Evolutionary conservation across 2,797 vertebrate genomes (phyloP).

Genomic region (Tadarida brasiliensis): DNA sequence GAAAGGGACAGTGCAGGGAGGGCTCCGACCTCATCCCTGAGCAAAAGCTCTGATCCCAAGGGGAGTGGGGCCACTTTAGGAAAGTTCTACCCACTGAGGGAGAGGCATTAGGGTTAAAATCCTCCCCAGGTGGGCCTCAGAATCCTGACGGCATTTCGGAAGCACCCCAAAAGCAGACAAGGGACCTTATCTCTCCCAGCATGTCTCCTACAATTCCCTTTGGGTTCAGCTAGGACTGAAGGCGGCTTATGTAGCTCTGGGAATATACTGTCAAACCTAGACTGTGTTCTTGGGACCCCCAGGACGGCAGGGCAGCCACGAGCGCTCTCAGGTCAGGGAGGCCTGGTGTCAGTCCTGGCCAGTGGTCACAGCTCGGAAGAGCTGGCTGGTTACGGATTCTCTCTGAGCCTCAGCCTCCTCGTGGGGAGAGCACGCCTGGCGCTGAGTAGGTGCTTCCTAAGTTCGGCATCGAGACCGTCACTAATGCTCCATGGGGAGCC

Average conservation of each 20-base stretch:
- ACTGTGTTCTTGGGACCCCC: not conserved
- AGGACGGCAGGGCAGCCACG: not conserved
- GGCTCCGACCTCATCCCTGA: not conserved
- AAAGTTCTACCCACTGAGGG: not conserved
- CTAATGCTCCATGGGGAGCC: not conserved
- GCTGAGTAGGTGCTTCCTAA: not conserved
- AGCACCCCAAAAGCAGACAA: not conserved
- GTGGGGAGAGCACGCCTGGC: not conserved
- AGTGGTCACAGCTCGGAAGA: not conserved
- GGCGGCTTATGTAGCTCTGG: not conserved
- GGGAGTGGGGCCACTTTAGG: not conserved
- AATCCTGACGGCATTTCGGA: not conserved
- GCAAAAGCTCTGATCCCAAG: not conserved
- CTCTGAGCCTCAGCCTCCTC: not conserved
- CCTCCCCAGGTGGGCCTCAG: not conserved
- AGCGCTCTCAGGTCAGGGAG: not conserved
- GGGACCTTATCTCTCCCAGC: not conserved
- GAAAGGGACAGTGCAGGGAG: not conserved
- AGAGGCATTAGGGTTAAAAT: not conserved
- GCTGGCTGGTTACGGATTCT: rapidly evolving
- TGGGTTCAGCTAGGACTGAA: not conserved
- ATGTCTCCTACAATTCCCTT: not conserved
- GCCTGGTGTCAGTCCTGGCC: not conserved
- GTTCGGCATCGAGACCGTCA: too few relatives aligned
- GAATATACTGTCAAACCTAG: not conserved